Conservation (phyloP, 2,888 invertebrate species). For the Aquatica leii region DNA sequence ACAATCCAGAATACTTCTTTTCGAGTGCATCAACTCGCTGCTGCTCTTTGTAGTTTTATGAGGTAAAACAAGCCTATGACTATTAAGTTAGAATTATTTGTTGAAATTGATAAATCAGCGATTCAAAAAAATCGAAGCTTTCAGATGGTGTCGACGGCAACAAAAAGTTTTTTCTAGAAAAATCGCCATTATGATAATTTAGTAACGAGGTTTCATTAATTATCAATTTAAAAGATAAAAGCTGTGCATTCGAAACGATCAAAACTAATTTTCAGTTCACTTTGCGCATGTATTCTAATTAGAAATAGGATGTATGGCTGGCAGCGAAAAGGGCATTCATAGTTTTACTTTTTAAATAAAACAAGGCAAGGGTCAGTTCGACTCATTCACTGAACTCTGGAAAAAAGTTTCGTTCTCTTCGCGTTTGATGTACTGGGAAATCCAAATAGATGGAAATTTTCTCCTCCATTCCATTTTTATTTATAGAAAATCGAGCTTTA, state of each 20-base stretch:
- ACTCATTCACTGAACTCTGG: conserved; percentile 51
- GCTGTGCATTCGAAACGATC: conserved; percentile 46
- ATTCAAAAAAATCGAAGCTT: neutral
- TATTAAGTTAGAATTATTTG: neutral
- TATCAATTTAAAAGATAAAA: neutral
- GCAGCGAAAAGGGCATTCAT: conserved; percentile 60
- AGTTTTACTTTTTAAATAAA: conserved; percentile 58
- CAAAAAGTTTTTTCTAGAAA: no score
- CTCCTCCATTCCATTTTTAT: conserved; percentile 24
- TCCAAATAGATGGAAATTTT: conserved; percentile 30
- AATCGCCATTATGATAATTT: conserved; percentile 11
- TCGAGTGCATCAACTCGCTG: conserved; percentile 41
- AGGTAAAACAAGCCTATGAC: conserved; percentile 24
- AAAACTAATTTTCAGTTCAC: conserved; percentile 59
- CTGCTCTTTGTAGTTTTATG: conserved; percentile 33
- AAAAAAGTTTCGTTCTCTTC: conserved; percentile 57
- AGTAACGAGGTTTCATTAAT: neutral
- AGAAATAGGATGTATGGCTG: conserved; percentile 59
- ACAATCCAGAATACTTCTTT: conserved; percentile 46
- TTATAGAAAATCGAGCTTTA: conserved; percentile 17
- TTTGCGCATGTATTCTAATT: conserved; percentile 59
- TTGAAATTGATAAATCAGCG: conserved; percentile 5
- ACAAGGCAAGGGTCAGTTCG: conserved; percentile 61
- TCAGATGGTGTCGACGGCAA: no score
- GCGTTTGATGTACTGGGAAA: conserved; percentile 52